Evolutionary conservation across 1,140 invertebrate species (phyloP).

Genomic region (Tetramorium simillimum): DNA sequence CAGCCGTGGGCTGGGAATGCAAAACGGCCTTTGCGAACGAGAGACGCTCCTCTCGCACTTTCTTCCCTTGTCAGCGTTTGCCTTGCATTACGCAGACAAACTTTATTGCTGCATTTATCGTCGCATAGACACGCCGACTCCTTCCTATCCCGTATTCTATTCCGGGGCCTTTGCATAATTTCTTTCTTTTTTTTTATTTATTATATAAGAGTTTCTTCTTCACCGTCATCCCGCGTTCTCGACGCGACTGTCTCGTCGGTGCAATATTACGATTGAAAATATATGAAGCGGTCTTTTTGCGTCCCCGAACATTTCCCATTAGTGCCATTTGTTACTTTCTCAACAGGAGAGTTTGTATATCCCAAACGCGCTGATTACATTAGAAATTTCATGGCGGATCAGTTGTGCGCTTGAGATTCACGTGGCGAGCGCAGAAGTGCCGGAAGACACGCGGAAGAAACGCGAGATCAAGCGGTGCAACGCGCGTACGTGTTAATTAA

Average conservation of each 20-base stretch:
- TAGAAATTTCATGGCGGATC: neutral
- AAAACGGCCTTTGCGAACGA: neutral
- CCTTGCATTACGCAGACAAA: neutral
- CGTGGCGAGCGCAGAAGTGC: neutral
- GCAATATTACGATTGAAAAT: neutral
- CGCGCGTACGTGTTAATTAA: slow-evolving; percentile 51
- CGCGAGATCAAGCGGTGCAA: slow-evolving; percentile 15
- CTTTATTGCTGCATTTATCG: neutral
- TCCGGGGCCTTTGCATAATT: neutral
- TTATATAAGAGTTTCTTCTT: neutral
- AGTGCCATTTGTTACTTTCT: neutral
- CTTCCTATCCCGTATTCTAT: neutral
- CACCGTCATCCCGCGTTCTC: neutral
- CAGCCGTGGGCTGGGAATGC: neutral
- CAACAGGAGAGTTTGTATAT: neutral
- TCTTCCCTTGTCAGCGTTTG: neutral
- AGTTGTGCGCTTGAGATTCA: neutral
- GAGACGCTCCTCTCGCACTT: neutral
- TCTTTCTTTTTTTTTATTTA: neutral
- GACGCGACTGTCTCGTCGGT: neutral
- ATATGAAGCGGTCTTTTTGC: neutral
- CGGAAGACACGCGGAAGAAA: slow-evolving; percentile 55
- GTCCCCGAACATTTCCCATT: neutral
- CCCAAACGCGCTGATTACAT: neutral
- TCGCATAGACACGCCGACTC: neutral